Evolutionary conservation across 1,140 invertebrate genomes (phyloP).

Genomic region (Heliconius congener): DNA sequence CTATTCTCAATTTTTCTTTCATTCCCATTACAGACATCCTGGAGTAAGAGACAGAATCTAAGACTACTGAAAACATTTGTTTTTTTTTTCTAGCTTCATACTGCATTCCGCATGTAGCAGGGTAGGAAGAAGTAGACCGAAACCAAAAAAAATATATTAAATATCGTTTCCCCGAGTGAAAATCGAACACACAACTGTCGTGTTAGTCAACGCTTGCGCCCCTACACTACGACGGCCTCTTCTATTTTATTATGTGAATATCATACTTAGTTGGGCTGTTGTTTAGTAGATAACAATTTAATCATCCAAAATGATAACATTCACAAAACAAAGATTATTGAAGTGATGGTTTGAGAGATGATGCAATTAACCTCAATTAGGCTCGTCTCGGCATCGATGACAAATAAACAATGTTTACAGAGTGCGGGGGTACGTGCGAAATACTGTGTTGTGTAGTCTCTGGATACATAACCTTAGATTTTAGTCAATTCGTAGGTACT

Average conservation of each 20-base stretch:
- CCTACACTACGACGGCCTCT: too few relatives aligned
- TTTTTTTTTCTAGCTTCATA: too few relatives aligned
- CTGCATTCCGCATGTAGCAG: too few relatives aligned
- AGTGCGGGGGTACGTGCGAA: neutral
- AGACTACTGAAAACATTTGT: too few relatives aligned
- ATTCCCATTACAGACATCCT: too few relatives aligned
- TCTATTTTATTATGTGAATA: neutral
- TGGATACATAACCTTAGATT: neutral
- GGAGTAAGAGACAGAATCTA: too few relatives aligned
- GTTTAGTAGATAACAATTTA: neutral
- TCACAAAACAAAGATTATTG: slow-evolving; percentile 24
- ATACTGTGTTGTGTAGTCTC: neutral
- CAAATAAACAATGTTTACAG: slow-evolving; percentile 28
- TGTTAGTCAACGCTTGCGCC: too few relatives aligned
- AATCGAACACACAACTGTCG: too few relatives aligned
- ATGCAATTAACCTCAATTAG: slow-evolving; percentile 34
- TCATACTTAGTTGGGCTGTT: neutral
- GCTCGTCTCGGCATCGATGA: slow-evolving; percentile 23
- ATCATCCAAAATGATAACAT: slow-evolving; percentile 15
- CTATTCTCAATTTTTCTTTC: too few relatives aligned
- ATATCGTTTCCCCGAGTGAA: too few relatives aligned
- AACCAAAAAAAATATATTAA: too few relatives aligned
- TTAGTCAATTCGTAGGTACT: neutral
- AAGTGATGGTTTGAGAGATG: slow-evolving; percentile 22
- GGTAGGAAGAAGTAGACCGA: too few relatives aligned